phyloP scores from a whole-genome alignment of 2,888 invertebrate genomes.

The Ditula angustiorana region DNA sequence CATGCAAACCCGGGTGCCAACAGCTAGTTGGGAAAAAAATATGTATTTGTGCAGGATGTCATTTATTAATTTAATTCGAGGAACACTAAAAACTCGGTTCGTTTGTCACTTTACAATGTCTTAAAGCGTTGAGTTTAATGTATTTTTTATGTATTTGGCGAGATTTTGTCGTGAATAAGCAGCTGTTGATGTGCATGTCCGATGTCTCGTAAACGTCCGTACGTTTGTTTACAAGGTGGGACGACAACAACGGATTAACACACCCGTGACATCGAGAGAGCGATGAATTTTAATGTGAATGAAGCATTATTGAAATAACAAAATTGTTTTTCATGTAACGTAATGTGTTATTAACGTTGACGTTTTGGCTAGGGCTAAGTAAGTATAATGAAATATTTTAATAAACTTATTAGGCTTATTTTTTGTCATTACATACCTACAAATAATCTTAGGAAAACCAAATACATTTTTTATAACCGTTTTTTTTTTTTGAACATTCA shows the following conservation, averaged over 20 bases:
- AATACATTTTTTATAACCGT: no score
- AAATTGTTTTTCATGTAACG: no score
- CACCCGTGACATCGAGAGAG: not conserved
- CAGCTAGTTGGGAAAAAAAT: no score
- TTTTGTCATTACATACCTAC: no score
- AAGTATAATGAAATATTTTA: no score
- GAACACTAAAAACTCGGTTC: slow-evolving; percentile 19
- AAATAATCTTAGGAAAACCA: no score
- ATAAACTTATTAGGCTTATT: no score
- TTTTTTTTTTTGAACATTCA: no score
- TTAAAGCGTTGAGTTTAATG: slow-evolving; percentile 34
- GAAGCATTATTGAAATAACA: no score
- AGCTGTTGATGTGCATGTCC: slow-evolving; percentile 24
- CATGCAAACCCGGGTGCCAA: no score
- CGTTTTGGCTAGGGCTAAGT: no score
- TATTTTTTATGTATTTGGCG: slow-evolving; percentile 33
- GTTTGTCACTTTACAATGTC: slow-evolving; percentile 24
- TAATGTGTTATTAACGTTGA: no score
- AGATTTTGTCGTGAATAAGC: not conserved
- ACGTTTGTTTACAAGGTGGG: slow-evolving; percentile 26
- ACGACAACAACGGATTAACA: slow-evolving; percentile 35
- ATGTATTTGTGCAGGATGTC: not conserved
- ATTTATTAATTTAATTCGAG: not conserved
- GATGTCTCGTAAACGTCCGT: slow-evolving; percentile 33
- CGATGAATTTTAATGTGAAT: not conserved